phyloP scores from a whole-genome alignment of 2,888 invertebrate species.

The Leptinotarsa rubiginosa region DNA sequence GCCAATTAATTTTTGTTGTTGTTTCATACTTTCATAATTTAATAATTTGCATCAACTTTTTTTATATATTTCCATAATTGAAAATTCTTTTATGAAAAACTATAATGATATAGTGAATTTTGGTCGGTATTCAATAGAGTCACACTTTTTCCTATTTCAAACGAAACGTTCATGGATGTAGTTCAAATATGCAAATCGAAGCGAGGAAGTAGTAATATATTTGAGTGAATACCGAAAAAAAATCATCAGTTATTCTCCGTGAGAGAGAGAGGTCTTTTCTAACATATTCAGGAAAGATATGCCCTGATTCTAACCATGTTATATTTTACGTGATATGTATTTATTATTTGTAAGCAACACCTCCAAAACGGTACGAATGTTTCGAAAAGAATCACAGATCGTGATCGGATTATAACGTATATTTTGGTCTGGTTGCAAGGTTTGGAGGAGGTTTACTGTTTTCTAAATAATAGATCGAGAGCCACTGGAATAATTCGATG shows the following conservation, averaged over 20 bases:
- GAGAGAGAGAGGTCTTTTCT: neutral
- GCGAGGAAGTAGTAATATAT: neutral
- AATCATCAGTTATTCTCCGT: neutral
- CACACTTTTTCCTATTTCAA: too few species aligned
- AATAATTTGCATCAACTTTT: too few species aligned
- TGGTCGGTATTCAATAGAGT: too few species aligned
- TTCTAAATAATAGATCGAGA: conserved; percentile 5
- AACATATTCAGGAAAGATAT: neutral
- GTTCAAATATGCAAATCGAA: too few species aligned
- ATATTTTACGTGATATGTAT: neutral
- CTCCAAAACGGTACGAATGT: neutral
- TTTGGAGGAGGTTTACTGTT: conserved; percentile 4
- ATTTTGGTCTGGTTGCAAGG: neutral
- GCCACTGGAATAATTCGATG: neutral
- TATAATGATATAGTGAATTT: too few species aligned
- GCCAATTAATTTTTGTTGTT: too few species aligned
- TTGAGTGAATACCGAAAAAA: neutral
- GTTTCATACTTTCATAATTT: too few species aligned
- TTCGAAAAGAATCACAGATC: conserved; percentile 1
- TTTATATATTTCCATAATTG: too few species aligned
- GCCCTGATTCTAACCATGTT: conserved; percentile 1
- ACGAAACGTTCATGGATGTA: too few species aligned
- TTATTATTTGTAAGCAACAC: neutral
- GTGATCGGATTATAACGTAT: neutral
- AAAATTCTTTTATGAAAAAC: too few species aligned